Conservation (phyloP, 2,888 invertebrate species). For the Onchidella celtica region DNA sequence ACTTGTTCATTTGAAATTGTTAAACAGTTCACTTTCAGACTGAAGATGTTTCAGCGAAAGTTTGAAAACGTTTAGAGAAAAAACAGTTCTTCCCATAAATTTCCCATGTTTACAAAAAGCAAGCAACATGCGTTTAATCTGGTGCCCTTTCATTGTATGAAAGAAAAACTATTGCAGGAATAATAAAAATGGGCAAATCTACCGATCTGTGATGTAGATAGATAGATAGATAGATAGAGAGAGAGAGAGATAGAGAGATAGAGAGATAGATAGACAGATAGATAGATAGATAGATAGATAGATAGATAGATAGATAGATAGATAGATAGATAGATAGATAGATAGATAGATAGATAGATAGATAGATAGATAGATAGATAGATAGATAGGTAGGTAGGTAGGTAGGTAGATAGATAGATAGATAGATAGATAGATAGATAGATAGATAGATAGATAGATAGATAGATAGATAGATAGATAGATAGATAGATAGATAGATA, state of each 20-base stretch:
- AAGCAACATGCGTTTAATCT: no score
- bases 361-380: not conserved
- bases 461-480: not conserved
- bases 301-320: not conserved
- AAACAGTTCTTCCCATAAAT: no score
- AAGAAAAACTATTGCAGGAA: no score
- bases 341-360: not conserved
- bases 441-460: not conserved
- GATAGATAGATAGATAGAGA: not conserved
- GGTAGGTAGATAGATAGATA: not conserved
- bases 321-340: not conserved
- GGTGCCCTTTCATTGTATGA: no score
- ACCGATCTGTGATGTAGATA: not conserved
- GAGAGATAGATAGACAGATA: not conserved
- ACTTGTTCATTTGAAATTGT: no score
- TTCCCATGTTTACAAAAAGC: no score
- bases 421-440: not conserved
- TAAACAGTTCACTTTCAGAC: no score
- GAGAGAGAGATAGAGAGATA: not conserved
- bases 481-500: not conserved
- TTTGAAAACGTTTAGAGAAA: no score
- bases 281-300: not conserved
- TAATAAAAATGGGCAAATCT: no score
- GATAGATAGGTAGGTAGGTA: not conserved
- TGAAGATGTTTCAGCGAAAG: no score